These are phyloP conservation scores for Pteruthius melanotis DNA, from an alignment of 2,113 vertebrate species.

Conservation along the genomic window DNA sequence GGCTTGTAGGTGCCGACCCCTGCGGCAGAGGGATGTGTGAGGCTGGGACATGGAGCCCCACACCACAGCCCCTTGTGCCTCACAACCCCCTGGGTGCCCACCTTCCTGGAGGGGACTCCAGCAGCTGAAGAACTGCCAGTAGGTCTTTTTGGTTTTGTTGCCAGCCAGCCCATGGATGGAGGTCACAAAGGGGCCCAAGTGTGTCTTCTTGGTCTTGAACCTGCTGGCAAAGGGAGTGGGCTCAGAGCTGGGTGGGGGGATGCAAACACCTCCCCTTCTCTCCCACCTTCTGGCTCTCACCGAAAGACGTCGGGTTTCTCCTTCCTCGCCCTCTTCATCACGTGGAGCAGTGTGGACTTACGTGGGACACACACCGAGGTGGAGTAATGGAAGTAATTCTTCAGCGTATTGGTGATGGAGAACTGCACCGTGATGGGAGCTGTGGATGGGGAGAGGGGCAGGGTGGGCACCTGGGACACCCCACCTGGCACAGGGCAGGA, in stretches of 20 bases:
- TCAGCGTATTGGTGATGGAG: background rate
- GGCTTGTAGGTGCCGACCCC: slow-evolving; percentile 61
- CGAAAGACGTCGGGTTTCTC: background rate
- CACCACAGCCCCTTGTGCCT: background rate
- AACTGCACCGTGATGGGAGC: background rate
- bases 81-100: background rate
- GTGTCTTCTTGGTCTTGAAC: rapidly evolving
- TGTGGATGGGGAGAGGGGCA: background rate
- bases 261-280: background rate
- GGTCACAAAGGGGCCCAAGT: background rate
- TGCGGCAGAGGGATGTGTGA: background rate
- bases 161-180: background rate
- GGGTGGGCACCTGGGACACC: background rate
- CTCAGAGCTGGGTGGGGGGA: background rate
- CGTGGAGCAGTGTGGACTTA: background rate
- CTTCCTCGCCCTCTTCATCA: background rate
- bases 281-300: background rate
- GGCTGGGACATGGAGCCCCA: rapidly evolving
- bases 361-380: background rate
- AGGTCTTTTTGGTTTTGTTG: rapidly evolving
- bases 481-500: background rate
- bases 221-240: background rate
- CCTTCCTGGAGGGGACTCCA: background rate
- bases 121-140: background rate
- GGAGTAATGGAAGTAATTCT: background rate